These are phyloP conservation scores for Heliocidaris erythrogramma DNA, from an alignment of 35 echinoderm and acorn worm genomes.

Conservation along the genomic window DNA sequence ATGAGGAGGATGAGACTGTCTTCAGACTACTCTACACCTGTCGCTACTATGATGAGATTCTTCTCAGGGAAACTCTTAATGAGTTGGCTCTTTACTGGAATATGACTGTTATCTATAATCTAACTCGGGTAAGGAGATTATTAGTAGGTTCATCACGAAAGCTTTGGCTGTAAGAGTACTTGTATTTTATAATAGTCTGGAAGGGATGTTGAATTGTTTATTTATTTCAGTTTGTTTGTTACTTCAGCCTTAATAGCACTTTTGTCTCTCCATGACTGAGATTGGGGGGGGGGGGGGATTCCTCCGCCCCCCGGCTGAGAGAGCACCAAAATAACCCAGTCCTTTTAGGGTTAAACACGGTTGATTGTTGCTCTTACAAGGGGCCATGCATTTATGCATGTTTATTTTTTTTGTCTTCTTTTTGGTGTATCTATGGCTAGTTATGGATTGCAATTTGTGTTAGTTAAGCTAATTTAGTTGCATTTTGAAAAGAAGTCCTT, in stretches of 20 bases:
- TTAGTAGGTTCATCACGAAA: neutral
- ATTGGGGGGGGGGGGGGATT: too few relatives aligned
- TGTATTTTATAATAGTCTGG: too few relatives aligned
- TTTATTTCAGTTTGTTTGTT: too few relatives aligned
- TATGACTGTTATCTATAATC: constrained; percentile 73
- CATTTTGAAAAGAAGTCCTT: neutral
- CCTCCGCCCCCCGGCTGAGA: too few relatives aligned
- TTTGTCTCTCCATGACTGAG: too few relatives aligned
- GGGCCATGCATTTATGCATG: too few relatives aligned
- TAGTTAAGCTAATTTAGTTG: neutral
- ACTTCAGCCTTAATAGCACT: too few relatives aligned
- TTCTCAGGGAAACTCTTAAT: constrained; percentile 73
- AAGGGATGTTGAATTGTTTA: too few relatives aligned
- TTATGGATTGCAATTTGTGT: neutral
- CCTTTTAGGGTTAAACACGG: too few relatives aligned
- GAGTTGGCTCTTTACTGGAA: constrained; percentile 85
- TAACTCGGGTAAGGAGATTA: constrained; percentile 68
- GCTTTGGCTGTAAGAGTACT: too few relatives aligned
- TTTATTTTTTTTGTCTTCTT: neutral
- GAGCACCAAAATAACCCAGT: too few relatives aligned
- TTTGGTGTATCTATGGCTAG: neutral
- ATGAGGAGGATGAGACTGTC: constrained; percentile 85
- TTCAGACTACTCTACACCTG: constrained; percentile 72
- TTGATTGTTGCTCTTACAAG: too few relatives aligned
- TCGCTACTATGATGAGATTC: constrained; percentile 67